Evolutionary conservation across 1,140 invertebrate species (phyloP).

Genomic region (Neodiprion pinetum): DNA sequence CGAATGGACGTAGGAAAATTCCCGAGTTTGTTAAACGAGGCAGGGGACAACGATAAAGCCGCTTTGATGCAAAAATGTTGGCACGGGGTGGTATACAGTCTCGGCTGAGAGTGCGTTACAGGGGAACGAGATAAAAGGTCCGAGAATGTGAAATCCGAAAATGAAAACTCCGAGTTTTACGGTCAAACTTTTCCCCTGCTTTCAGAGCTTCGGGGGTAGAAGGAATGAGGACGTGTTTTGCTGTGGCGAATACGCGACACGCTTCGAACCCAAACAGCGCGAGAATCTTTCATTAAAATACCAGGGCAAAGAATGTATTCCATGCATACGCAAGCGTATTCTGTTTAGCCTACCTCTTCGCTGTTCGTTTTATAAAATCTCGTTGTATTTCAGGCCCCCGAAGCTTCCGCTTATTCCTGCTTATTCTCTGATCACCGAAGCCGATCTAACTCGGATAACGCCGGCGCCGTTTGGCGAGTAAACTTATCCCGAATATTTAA

Average conservation of each 20-base stretch:
- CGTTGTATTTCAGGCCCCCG: not conserved
- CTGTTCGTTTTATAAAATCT: not conserved
- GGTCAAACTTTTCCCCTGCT: not conserved
- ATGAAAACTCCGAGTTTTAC: slow-evolving; percentile 1
- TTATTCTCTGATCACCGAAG: too few species aligned
- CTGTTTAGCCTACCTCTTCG: not conserved
- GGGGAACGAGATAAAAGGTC: not conserved
- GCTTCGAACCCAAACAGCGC: not conserved
- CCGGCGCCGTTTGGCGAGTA: too few species aligned
- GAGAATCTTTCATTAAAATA: not conserved
- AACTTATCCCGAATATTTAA: too few species aligned
- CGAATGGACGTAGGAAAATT: not conserved
- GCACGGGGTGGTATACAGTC: not conserved
- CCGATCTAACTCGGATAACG: too few species aligned
- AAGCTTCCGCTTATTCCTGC: not conserved
- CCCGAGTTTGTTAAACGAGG: not conserved
- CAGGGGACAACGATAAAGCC: not conserved
- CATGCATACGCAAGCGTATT: slow-evolving; percentile 4
- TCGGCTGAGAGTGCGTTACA: not conserved
- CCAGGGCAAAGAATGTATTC: not conserved
- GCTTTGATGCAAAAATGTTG: not conserved
- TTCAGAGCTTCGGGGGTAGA: not conserved
- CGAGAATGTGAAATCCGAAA: not conserved
- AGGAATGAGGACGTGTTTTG: not conserved
- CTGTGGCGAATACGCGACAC: not conserved